phyloP scores from a whole-genome alignment of 2,888 invertebrate species.

The Nesidiocoris tenuis region DNA sequence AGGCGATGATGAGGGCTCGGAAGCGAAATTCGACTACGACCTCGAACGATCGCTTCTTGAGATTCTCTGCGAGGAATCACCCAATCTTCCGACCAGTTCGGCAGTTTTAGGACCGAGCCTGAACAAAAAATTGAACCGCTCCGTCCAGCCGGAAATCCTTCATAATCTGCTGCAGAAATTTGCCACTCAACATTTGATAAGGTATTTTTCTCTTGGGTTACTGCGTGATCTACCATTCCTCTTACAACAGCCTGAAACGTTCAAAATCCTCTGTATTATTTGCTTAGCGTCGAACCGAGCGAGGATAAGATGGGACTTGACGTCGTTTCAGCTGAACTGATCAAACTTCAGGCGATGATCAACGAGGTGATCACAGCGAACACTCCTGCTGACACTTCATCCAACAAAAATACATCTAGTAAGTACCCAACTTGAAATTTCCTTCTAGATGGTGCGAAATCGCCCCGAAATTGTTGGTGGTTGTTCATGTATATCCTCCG shows the following conservation, averaged over 20 bases:
- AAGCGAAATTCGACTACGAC: constrained; percentile 58
- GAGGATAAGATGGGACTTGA: constrained; percentile 57
- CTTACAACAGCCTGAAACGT: too few species aligned
- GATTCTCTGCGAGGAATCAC: constrained; percentile 66
- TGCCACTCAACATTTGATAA: constrained; percentile 68
- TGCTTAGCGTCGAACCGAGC: constrained; percentile 57
- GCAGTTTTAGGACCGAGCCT: constrained; percentile 63
- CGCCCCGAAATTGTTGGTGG: too few species aligned
- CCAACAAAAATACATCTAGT: constrained; percentile 16
- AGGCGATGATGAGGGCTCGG: constrained; percentile 49
- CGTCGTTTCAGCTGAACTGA: constrained; percentile 61
- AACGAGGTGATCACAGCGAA: constrained; percentile 48
- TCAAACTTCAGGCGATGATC: constrained; percentile 61
- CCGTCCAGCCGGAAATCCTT: constrained; percentile 63
- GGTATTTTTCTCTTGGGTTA: constrained; percentile 5
- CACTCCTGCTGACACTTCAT: constrained; percentile 6
- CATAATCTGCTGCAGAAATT: constrained; percentile 75
- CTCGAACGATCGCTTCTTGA: constrained; percentile 66
- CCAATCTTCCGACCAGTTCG: constrained; percentile 71
- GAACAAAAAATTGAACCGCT: constrained; percentile 58
- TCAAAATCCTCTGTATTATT: too few species aligned
- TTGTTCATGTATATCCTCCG: too few species aligned
- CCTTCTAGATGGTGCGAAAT: too few species aligned
- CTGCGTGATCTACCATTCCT: too few species aligned
- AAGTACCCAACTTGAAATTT: too few species aligned